Conservation (phyloP, 64 coral and sea anemone species). For the Porites australiensis region DNA sequence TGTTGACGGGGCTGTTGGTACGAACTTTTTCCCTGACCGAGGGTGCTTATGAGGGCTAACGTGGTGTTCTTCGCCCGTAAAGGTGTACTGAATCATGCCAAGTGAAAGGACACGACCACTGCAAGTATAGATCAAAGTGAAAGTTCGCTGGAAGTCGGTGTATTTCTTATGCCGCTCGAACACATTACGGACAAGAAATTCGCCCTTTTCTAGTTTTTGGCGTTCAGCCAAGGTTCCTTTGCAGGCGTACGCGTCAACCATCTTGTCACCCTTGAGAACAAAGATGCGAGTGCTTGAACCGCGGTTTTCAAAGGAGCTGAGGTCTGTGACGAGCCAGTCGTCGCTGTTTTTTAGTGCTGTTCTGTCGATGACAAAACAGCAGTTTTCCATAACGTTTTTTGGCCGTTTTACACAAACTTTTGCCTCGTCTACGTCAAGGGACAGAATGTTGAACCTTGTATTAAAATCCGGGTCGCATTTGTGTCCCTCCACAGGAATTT, state of each 20-base stretch:
- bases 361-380: conserved; percentile 52
- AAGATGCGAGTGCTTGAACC: conserved; percentile 41
- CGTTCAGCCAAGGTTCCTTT: too few species aligned
- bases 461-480: conserved; percentile 4
- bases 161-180: conserved; percentile 59
- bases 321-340: conserved; percentile 57
- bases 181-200: neutral
- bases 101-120: conserved; percentile 9
- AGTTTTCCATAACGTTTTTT: conserved; percentile 61
- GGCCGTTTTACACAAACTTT: conserved; percentile 45
- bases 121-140: neutral
- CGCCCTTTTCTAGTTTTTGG: too few species aligned
- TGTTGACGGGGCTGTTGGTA: conserved; percentile 46
- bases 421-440: conserved; percentile 54
- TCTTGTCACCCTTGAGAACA: neutral
- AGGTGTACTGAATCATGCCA: conserved; percentile 20
- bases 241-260: conserved; percentile 39
- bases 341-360: conserved; percentile 56
- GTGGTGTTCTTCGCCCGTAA: conserved; percentile 12
- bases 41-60: conserved; percentile 52
- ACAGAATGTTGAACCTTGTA: conserved; percentile 25
- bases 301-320: conserved; percentile 46
- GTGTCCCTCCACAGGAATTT: too few species aligned
- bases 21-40: conserved; percentile 28
- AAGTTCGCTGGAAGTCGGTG: conserved; percentile 34